Evolutionary conservation across 2,113 vertebrate species (phyloP), one percentile per base, ranked within the genome.

Genomic region (Lamprotornis superbus): DNA sequence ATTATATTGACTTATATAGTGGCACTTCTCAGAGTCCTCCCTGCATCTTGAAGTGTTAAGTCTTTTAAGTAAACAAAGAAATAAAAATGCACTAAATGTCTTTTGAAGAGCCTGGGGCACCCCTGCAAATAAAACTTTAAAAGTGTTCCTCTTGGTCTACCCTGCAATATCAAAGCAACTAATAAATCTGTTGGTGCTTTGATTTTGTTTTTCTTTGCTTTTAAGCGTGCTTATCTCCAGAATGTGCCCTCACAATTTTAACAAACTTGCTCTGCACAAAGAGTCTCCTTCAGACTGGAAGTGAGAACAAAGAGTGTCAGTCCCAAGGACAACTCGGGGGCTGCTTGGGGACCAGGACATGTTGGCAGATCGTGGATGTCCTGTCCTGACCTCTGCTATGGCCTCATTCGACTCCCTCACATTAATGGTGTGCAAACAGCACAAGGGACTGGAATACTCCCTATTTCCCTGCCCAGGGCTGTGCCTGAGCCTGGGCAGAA

Each of bases 81-180:
- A 95, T 81, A 92, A 90, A 92, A 92, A 82, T 71, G 39, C 64
- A 39, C 65, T 71, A 68, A 90, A 83, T 47, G 47, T 89, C 88
- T 94, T 91, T 88, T 86, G 64, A 96, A 83, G 52, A 90, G 63
- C 28, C 28, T 68, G 79, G 46, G 79, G 60, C 59, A 93, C 42
- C 79, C 79, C 56, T 40, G 52, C 74, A 90, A 90, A 93, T 86
- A 55, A 63, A 87, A 77, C 52, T 94, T 96, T 95, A 89, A 95
- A 96, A 91, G 37, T 31, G 59, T 88, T 91, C n/a, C 49, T 88
- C 64, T 87, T 10, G 4, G n/a, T 77, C 87, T 63, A 37, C 71
- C 37, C 85, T 68, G 55, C 52, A 75, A 86, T 96, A 92, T 96
- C 90, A 96, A 96, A 96, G 94, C 86, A 93, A 87, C 93, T 89